Conservation (phyloP, 2,888 invertebrate species). For the Helleia helle region DNA sequence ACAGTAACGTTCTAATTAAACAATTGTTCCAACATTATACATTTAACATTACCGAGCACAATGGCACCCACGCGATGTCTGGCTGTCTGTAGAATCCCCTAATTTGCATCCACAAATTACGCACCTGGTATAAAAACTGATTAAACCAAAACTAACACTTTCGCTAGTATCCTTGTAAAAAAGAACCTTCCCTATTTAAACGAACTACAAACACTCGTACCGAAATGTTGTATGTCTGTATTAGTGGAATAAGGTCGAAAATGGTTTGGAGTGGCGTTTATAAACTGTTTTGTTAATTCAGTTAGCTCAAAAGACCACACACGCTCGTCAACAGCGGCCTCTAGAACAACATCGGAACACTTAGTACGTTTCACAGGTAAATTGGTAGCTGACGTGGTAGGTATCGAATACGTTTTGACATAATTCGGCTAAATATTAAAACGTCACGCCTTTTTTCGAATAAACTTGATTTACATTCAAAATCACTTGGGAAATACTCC, state of each 20-base stretch:
- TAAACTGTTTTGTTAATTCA: constrained; percentile 27
- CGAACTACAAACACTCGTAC: constrained; percentile 21
- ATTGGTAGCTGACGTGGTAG: constrained; percentile 48
- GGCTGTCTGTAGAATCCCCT: constrained; percentile 44
- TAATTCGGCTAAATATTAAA: too few relatives aligned
- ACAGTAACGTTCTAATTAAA: constrained; percentile 13
- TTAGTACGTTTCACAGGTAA: constrained; percentile 68
- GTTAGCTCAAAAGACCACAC: constrained; percentile 56
- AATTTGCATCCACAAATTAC: constrained; percentile 53
- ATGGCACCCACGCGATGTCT: constrained; percentile 67
- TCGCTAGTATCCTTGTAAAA: constrained; percentile 56
- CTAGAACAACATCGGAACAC: constrained; percentile 67
- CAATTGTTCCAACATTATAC: constrained; percentile 19
- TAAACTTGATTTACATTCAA: too few relatives aligned
- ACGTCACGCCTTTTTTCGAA: too few relatives aligned
- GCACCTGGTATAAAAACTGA: constrained; percentile 31
- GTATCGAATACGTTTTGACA: too few relatives aligned
- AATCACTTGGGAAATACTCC: too few relatives aligned
- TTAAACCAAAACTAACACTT: constrained; percentile 59
- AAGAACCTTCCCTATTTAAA: constrained; percentile 52
- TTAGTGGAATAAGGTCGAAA: constrained; percentile 29
- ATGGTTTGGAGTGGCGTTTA: constrained; percentile 22
- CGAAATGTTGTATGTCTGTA: constrained; percentile 14
- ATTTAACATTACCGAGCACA: constrained; percentile 56
- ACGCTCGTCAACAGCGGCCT: constrained; percentile 62